Base-by-base conservation (phyloP, 92 coral and sea anemone species). In the Paramuricea clavata region DNA sequence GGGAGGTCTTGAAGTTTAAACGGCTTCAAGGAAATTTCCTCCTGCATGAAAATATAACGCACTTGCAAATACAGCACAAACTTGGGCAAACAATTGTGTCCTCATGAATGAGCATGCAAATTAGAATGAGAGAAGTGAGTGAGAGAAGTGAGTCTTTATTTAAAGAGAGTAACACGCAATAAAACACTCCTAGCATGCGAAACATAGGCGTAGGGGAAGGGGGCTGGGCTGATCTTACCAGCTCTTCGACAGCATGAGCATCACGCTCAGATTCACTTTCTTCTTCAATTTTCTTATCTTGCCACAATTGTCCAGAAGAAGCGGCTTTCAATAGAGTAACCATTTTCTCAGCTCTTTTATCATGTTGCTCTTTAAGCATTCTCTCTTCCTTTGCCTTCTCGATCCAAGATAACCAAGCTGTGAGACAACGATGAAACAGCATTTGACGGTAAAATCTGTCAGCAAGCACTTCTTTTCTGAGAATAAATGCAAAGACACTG, bases 281-380 rank as follows among this genome's bases (percentile, higher is more conserved):
- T 36, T 72, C 30, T 19, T 72, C 52, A 44, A 41, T n/a, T 15
- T 72, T 35, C 54, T 72, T 25, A 27, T 79, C 67, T 27, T 79
- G 73, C 97, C 99, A 94, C 76, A 96, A 86, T 69, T 90, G 93
- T 28, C 98, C 98, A 33, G 93, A 90, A 17, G 99, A 94, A 7
- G 99, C 99, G 34, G 98, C 99, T 56, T 94, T 78, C 12, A 96
- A 90, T 9, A 96, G 90, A 1, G 98, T 93, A 6, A 98, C 92
- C 98, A 96, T 96, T 85, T 96, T 96, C 69, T 87, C 89, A 49
- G 99, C 77, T 81, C 95, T 93, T 49, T 76, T 87, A 70, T 80
- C 39, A 74, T 94, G 99, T 74, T 96, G 94, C 32, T 93, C 94
- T 65, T 69, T 81, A 30, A 94, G 80, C 81, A 83, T 88, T 62